These are phyloP conservation scores for Lasius fuliginosus DNA, from an alignment of 2,888 invertebrate genomes.

Conservation along the genomic window DNA sequence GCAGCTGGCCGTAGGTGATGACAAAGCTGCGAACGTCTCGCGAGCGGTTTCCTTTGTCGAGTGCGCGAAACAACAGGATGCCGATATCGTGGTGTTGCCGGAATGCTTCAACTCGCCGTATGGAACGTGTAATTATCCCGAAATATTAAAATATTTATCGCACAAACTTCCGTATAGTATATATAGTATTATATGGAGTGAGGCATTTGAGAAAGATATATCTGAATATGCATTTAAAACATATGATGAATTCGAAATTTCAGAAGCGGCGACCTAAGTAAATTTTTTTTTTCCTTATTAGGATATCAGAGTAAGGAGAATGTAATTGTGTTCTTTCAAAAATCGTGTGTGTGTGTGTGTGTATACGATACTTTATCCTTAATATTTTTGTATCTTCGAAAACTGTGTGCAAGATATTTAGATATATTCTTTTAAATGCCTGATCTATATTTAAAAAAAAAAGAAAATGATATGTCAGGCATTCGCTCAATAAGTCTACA, in stretches of 20 bases:
- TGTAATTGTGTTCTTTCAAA: too few relatives aligned
- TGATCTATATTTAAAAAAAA: not conserved
- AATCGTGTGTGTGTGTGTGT: too few relatives aligned
- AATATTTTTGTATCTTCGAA: not conserved
- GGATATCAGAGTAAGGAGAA: too few relatives aligned
- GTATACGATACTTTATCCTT: not conserved
- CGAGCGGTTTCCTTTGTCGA: conserved; percentile 91
- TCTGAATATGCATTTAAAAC: too few relatives aligned
- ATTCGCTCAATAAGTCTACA: too few relatives aligned
- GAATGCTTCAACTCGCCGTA: conserved; percentile 99
- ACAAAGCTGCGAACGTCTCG: conserved; percentile 92
- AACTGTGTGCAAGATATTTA: not conserved
- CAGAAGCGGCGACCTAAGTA: too few relatives aligned
- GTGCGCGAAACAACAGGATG: conserved; percentile 89
- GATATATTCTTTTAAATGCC: not conserved
- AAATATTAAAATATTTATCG: too few relatives aligned
- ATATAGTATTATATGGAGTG: not conserved
- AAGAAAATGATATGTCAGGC: not conserved
- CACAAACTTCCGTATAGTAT: too few relatives aligned
- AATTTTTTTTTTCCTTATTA: too few relatives aligned
- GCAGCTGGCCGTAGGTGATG: conserved; percentile 93
- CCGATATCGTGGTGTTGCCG: conserved; percentile 90
- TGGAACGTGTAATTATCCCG: conserved; percentile 89
- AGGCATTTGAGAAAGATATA: not conserved
- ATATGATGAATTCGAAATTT: too few relatives aligned